These are phyloP conservation scores for Drosophila niveifrons DNA, from an alignment of 2,888 invertebrate species.

Conservation along the genomic window DNA sequence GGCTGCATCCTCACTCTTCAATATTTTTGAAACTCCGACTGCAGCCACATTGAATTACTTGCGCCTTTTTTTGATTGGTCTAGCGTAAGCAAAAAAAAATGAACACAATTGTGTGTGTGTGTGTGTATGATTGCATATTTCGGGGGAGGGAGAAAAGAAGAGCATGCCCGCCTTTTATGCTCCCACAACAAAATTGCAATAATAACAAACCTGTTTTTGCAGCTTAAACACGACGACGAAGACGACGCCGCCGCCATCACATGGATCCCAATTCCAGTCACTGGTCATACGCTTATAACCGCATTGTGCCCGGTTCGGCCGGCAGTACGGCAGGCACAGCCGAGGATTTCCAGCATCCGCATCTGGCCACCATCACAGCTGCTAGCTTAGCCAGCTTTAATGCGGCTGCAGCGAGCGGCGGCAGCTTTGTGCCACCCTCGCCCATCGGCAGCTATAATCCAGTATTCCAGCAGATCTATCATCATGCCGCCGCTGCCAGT, in stretches of 20 bases:
- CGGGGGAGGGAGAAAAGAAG: background rate
- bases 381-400: slow-evolving; percentile 88
- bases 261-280: slow-evolving; percentile 95
- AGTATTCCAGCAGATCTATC: slow-evolving; percentile 93
- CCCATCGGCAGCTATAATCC: slow-evolving; percentile 91
- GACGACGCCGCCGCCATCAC: slow-evolving; percentile 36
- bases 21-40: slow-evolving; percentile 11
- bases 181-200: slow-evolving; percentile 13
- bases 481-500: slow-evolving; percentile 88
- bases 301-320: slow-evolving; percentile 89
- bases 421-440: slow-evolving; percentile 89
- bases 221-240: slow-evolving; percentile 50
- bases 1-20: slow-evolving; percentile 39
- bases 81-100: slow-evolving; percentile 1
- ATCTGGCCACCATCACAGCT: slow-evolving; percentile 87
- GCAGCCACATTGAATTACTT: slow-evolving; percentile 19
- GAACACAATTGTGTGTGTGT: slow-evolving; percentile 4
- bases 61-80: slow-evolving; percentile 16
- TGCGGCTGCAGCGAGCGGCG: slow-evolving; percentile 83
- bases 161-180: slow-evolving; percentile 1
- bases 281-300: slow-evolving; percentile 94
- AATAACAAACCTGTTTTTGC: slow-evolving; percentile 41
- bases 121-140: slow-evolving; percentile 1
- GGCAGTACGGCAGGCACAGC: slow-evolving; percentile 87
- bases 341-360: slow-evolving; percentile 90